A percentile compares a stretch with the other conserved stretches of the same genome.
Conservation (phyloP, 2,113 vertebrate species). For the Tragulus kanchil region DNA sequence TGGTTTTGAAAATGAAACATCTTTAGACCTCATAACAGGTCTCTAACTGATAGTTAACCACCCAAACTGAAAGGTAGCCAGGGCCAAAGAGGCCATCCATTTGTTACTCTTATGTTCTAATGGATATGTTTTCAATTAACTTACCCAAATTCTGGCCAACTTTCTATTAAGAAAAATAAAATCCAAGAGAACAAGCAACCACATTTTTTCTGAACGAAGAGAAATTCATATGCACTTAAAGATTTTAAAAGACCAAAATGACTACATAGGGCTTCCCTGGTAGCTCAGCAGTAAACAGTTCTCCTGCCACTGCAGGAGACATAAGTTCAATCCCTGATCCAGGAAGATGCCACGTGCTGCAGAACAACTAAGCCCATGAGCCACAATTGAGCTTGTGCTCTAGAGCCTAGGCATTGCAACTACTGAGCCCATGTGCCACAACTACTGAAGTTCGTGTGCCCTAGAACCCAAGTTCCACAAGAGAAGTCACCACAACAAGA, state of each 20-base stretch:
- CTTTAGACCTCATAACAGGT: conserved; percentile 30
- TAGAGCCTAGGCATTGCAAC: too few species aligned
- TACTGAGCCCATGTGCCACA: too few species aligned
- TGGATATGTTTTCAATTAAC: conserved; percentile 77
- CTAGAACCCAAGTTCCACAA: too few species aligned
- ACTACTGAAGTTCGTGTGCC: too few species aligned
- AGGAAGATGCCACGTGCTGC: too few species aligned
- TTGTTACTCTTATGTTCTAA: conserved; percentile 61
- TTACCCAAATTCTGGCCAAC: conserved; percentile 71
- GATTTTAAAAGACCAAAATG: conserved; percentile 65
- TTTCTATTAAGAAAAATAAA: conserved; percentile 69
- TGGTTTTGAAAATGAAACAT: conserved; percentile 65
- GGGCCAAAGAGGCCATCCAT: conserved; percentile 59
- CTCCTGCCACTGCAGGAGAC: too few species aligned
- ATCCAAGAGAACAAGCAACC: conserved; percentile 61
- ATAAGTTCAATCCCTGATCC: too few species aligned
- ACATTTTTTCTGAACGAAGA: conserved; percentile 52
- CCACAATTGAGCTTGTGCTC: too few species aligned
- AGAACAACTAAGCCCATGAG: too few species aligned
- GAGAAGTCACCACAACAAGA: too few species aligned
- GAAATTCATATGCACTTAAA: neutral
- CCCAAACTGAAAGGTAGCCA: conserved; percentile 58
- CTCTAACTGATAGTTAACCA: conserved; percentile 68
- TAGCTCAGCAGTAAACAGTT: too few species aligned
- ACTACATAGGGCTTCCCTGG: neutral